Base-by-base conservation (phyloP, 2,113 vertebrate genomes). In the Candoia aspera region DNA sequence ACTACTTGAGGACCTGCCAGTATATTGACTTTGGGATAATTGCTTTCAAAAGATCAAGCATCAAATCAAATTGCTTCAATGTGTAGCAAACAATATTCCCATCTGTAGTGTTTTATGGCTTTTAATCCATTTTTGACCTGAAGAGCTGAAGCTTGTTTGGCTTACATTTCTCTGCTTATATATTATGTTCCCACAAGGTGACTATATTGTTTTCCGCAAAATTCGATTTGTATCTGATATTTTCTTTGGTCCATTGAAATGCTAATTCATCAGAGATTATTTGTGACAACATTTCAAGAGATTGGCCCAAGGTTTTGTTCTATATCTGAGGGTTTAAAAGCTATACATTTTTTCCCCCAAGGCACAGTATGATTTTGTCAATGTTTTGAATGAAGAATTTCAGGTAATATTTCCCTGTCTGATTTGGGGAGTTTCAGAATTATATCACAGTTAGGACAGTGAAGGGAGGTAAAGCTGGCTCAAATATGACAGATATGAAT, bases 1-100 rank as follows among this genome's bases (percentile, higher is more conserved):
- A 92, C 49, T 89, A 94, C 5, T 57, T 62, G 24, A 94, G 68
- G 89, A 95, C 93, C 79, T 93, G 26, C 94, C 94, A 92, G 89
- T 53, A 6, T 95, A 95, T 95, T 96, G 92, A 92, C 21, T 90
- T 97, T 94, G 68, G 54, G 89, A 26, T 90, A 93, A 95, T 87
- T 95, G 57, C 83, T 96, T 97, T 95, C 87, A 84, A 95, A 93
- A 91, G 42, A 92, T n/a, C 85, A 95, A 88, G 42, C 37, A 84
- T 49, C 57, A 53, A n/a, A 73, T 59, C 62, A 94, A 94, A 95
- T 90, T 62, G 91, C 96, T 93, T 96, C 91, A 85, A 85, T 62
- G 8, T 93, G 91, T 89, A 33, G 21, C 15, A 91, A 87, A 42
- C 64, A 92, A 79, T 54, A 91, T 73, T 88, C 0, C 1, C 83